phyloP scores from a whole-genome alignment of 2,888 invertebrate genomes.

The Apodemia duryi region DNA sequence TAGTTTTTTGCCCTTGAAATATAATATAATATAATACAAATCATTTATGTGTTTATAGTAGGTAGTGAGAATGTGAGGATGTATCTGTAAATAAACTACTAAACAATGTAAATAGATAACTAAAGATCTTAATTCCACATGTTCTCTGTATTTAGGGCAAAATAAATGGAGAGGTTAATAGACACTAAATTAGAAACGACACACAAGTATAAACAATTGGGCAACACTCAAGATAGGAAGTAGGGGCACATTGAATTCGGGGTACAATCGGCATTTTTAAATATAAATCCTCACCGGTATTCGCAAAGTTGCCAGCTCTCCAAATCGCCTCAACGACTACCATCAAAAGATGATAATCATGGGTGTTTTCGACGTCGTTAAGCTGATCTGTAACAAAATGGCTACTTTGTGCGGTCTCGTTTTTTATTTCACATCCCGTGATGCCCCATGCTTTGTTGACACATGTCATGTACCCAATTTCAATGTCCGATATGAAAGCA shows the following conservation, averaged over 20 bases:
- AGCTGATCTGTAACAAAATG: slow-evolving; percentile 79
- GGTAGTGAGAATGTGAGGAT: neutral
- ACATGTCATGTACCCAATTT: slow-evolving; percentile 42
- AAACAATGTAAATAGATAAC: neutral
- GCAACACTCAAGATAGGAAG: slow-evolving; percentile 33
- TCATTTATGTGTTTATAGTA: neutral
- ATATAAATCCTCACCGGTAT: slow-evolving; percentile 71
- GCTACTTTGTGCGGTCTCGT: slow-evolving; percentile 72
- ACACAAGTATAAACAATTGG: slow-evolving; percentile 26
- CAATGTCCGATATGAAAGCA: slow-evolving; percentile 37
- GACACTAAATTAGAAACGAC: slow-evolving; percentile 36
- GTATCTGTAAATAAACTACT: neutral
- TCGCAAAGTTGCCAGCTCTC: slow-evolving; percentile 67
- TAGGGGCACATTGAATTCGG: slow-evolving; percentile 58
- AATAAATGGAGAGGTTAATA: slow-evolving; percentile 31
- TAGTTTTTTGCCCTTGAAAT: neutral
- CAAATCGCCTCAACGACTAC: slow-evolving; percentile 73
- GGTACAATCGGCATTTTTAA: slow-evolving; percentile 51
- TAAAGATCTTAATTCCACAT: neutral
- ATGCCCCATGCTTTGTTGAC: slow-evolving; percentile 61
- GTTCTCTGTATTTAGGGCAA: slow-evolving; percentile 1
- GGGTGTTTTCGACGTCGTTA: slow-evolving; percentile 78
- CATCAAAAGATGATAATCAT: slow-evolving; percentile 80
- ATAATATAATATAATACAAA: neutral
- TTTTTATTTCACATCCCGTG: slow-evolving; percentile 50